Conservation (phyloP, 2,113 vertebrate species). For the Caloenas nicobarica region DNA sequence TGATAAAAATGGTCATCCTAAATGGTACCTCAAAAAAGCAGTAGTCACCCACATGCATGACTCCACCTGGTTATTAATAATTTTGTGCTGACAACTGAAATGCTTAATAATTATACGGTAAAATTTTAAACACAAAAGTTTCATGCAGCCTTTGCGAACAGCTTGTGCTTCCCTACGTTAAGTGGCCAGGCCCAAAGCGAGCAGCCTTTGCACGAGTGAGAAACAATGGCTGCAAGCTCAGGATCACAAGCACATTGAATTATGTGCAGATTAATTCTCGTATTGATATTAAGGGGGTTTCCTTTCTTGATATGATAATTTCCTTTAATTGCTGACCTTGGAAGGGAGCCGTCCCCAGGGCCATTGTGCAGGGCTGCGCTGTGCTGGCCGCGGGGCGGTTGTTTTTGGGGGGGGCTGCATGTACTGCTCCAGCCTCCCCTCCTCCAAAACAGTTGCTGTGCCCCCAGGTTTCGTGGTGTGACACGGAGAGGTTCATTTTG, state of each 20-base stretch:
- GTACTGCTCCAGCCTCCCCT: not conserved
- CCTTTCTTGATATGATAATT: slow-evolving; percentile 38
- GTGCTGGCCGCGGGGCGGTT: rapidly evolving
- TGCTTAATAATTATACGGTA: not conserved
- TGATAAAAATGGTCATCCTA: not conserved
- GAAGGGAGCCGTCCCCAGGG: not conserved
- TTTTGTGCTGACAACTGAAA: not conserved
- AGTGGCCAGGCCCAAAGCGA: not conserved
- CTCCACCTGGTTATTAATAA: not conserved
- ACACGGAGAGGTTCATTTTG: not conserved
- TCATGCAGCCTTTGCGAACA: not conserved
- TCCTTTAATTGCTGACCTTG: slow-evolving; percentile 48
- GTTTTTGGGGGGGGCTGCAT: not conserved
- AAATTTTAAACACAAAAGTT: not conserved
- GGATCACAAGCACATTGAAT: not conserved
- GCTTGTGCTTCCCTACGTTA: not conserved
- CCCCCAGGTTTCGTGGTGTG: not conserved
- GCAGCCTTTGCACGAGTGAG: not conserved
- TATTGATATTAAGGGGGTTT: slow-evolving; percentile 41
- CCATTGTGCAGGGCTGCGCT: not conserved
- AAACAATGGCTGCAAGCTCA: not conserved
- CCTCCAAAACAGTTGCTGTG: not conserved
- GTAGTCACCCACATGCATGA: rapidly evolving
- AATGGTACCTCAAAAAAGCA: not conserved
- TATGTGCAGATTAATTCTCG: not conserved